Evolutionary conservation across 2,888 invertebrate species (phyloP), one percentile per base, ranked within the genome.

Genomic region (Phalera bucephala): DNA sequence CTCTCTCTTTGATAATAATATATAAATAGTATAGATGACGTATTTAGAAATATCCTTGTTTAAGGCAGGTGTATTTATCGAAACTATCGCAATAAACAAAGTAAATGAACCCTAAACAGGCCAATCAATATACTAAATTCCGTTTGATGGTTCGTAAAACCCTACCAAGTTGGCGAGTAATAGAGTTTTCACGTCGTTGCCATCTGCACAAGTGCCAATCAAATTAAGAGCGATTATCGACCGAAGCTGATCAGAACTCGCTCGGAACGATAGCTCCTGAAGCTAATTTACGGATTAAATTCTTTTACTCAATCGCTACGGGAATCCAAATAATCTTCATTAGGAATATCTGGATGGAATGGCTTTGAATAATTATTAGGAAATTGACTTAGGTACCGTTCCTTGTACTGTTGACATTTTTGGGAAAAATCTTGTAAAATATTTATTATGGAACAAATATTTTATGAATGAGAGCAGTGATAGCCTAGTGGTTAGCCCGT

Each of bases 151-250:
- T 48, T 61, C 55, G 65, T 72, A 72, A 76, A 80, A 69, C 68
- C 64, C 61, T 51, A 54, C 58, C 61, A 65, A 77, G 68, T 74
- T 68, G 63, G 66, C 53, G 64, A 67, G 70, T 75, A 73, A 78
- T 72, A 74, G 74, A 81, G 77, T 81, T 80, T 80, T 74, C 80
- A 76, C 75, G 63, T 81, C 77, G 74, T 68, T 63, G 67, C 63
- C 86, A 86, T 82, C 76, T 86, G 85, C 66, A 68, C 66, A 61
- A 62, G 66, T 76, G 77, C 78, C 85, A 79, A 85, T 85, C 87
- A 85, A 86, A 86, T 87, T 86, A 86, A 74, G 69, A 61, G 48
- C 73, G 76, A 82, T 85, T 81, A 81, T 76, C 69, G 71, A 68
- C 41, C 62, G 61, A 53, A 46, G 60, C 60, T 66, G 68, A 70